phyloP scores from a whole-genome alignment of 2,888 invertebrate species.

The Poecilus cupreus region DNA sequence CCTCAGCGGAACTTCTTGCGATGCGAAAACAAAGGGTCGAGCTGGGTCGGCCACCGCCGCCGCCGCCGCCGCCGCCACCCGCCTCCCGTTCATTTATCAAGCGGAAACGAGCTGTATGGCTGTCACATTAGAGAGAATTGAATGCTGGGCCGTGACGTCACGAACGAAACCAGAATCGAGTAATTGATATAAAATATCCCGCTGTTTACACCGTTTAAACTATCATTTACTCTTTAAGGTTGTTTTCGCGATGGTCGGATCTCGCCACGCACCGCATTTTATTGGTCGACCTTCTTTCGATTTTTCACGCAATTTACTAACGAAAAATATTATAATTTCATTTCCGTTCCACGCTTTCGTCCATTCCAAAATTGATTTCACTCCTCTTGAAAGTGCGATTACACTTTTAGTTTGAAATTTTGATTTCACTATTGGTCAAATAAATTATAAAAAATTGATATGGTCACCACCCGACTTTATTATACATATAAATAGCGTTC shows the following conservation, averaged over 20 bases:
- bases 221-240: constrained; percentile 44
- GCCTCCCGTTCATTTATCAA: constrained; percentile 50
- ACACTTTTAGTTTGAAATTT: no score
- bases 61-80: no score
- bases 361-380: background rate
- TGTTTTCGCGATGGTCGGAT: background rate
- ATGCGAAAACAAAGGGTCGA: constrained; percentile 58
- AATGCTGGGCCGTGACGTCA: constrained; percentile 56
- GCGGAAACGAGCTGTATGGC: constrained; percentile 58
- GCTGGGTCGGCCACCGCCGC: background rate
- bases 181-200: constrained; percentile 58
- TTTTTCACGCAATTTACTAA: constrained; percentile 1
- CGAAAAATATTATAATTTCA: background rate
- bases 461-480: no score
- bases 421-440: no score
- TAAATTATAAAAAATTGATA: no score
- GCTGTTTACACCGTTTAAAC: constrained; percentile 57
- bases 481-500: no score
- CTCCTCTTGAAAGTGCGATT: no score
- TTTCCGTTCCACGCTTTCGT: background rate
- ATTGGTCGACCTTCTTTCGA: background rate
- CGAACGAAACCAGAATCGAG: constrained; percentile 56
- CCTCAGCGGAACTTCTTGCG: constrained; percentile 37
- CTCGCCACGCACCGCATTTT: background rate
- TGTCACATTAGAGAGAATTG: constrained; percentile 58